Percentiles rank a stretch among this genome's conserved stretches.
Evolutionary conservation across 2,888 invertebrate genomes (phyloP).

Genomic region (Dicyrtoma fusca): DNA sequence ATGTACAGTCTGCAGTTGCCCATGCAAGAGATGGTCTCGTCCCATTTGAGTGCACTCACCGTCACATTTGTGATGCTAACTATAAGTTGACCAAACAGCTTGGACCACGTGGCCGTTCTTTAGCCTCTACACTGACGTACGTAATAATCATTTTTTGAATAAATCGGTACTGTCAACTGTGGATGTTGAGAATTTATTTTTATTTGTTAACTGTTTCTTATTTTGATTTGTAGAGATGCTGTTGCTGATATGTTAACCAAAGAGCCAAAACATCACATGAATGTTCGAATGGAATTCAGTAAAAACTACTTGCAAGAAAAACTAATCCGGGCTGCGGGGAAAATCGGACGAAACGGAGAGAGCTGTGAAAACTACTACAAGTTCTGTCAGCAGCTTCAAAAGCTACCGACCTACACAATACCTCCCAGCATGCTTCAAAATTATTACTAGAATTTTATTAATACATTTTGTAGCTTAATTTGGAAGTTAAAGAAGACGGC

Average conservation of each 20-base stretch:
- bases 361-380: conserved; percentile 42
- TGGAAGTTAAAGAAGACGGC: not conserved
- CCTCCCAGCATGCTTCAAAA: conserved; percentile 14
- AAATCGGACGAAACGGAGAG: conserved; percentile 44
- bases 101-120: conserved; percentile 39
- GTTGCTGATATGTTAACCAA: not conserved
- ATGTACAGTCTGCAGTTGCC: conserved; percentile 48
- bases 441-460: not conserved
- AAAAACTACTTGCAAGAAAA: not conserved
- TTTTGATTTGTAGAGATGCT: conserved; percentile 7
- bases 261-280: not conserved
- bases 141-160: too few species aligned
- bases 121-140: conserved; percentile 24
- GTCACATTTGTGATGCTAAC: conserved; percentile 48
- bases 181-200: too few species aligned
- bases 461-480: not conserved
- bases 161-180: too few species aligned
- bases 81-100: conserved; percentile 41
- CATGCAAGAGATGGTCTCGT: conserved; percentile 50
- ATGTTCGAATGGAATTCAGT: not conserved
- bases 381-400: conserved; percentile 38
- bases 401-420: conserved; percentile 43
- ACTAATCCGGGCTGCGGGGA: conserved; percentile 38
- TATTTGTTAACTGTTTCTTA: too few species aligned
- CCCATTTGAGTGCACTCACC: conserved; percentile 48